These are phyloP conservation scores for Troglohyphantes excavatus DNA, from an alignment of 2,888 invertebrate genomes.

Conservation along the genomic window DNA sequence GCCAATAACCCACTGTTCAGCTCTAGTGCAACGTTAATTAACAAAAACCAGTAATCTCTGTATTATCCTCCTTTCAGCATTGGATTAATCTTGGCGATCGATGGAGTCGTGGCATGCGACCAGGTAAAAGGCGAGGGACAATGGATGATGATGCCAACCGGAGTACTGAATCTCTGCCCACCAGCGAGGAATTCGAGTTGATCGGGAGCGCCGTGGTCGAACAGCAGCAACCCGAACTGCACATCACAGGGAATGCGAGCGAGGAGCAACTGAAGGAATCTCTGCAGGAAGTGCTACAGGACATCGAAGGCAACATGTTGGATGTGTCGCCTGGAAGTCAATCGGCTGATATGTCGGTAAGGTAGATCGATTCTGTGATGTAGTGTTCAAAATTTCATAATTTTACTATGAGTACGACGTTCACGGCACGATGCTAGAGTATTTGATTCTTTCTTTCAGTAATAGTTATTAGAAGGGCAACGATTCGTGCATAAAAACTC, in stretches of 20 bases:
- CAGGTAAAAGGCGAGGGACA: not conserved
- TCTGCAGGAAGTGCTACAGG: conserved; percentile 64
- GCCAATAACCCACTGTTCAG: too few relatives aligned
- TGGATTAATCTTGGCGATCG: not conserved
- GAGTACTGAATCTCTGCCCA: conserved; percentile 76
- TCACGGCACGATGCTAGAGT: too few relatives aligned
- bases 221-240: conserved; percentile 51
- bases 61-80: conserved; percentile 7
- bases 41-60: too few relatives aligned
- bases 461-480: not conserved
- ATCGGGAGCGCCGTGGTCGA: conserved; percentile 33
- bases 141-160: conserved; percentile 76
- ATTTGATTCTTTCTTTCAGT: too few relatives aligned
- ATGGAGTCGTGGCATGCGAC: conserved; percentile 42
- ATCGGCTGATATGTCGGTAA: conserved; percentile 28
- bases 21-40: too few relatives aligned
- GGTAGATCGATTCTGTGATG: not conserved
- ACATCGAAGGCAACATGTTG: conserved; percentile 61
- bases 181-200: conserved; percentile 76
- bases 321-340: conserved; percentile 42
- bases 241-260: conserved; percentile 62
- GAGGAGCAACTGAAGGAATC: conserved; percentile 67
- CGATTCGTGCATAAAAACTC: too few relatives aligned
- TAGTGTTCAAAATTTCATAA: too few relatives aligned
- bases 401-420: too few relatives aligned